phyloP scores from a whole-genome alignment of 2,888 invertebrate genomes.

The Drosophila neonasuta region DNA sequence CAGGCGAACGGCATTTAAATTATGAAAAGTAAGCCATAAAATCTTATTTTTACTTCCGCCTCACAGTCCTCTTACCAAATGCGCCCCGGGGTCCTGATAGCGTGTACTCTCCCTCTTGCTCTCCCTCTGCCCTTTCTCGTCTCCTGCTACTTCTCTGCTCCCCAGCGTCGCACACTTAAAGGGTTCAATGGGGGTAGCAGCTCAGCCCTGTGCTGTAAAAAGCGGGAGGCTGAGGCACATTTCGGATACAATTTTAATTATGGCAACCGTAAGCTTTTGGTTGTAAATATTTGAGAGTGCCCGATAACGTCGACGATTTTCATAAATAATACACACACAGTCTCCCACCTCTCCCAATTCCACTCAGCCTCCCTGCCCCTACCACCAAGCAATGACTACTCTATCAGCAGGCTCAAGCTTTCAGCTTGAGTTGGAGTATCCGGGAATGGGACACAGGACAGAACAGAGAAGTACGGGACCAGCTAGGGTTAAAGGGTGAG shows the following conservation, averaged over 20 bases:
- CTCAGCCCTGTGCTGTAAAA: background rate
- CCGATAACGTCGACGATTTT: slow-evolving; percentile 80
- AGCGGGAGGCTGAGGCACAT: slow-evolving; percentile 59
- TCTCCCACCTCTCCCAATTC: background rate
- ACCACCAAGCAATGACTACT: slow-evolving; percentile 35
- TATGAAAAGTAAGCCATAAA: slow-evolving; percentile 80
- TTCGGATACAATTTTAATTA: slow-evolving; percentile 82
- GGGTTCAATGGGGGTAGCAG: slow-evolving; percentile 38
- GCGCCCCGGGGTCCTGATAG: slow-evolving; percentile 45
- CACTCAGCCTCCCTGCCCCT: background rate
- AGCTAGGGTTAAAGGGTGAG: slow-evolving; percentile 32
- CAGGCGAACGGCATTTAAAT: slow-evolving; percentile 61
- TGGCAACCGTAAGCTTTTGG: slow-evolving; percentile 81
- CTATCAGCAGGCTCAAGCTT: slow-evolving; percentile 43
- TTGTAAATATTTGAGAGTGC: slow-evolving; percentile 80
- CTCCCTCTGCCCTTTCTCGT: too few relatives aligned
- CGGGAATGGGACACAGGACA: slow-evolving; percentile 5
- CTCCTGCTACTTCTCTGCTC: too few relatives aligned
- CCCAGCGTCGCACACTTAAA: slow-evolving; percentile 43
- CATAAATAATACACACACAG: slow-evolving; percentile 78
- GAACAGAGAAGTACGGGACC: background rate
- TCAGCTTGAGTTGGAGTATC: slow-evolving; percentile 35
- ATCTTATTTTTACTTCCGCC: slow-evolving; percentile 75
- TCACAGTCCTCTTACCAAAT: background rate
- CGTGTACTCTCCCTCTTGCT: slow-evolving; percentile 3